Conservation (phyloP, 2,888 invertebrate genomes). For the Cheilosia soror region DNA sequence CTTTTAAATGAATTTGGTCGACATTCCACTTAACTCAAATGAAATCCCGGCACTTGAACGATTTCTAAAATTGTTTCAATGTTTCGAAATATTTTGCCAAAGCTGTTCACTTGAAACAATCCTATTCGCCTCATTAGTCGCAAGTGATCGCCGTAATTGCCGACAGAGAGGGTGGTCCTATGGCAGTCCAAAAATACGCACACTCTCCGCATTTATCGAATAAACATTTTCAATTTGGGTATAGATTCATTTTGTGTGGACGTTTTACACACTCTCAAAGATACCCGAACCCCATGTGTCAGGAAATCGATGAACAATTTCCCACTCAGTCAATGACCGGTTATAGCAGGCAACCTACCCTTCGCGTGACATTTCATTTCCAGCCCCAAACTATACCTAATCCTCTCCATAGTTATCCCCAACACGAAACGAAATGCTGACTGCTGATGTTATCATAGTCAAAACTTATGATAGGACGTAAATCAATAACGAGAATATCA, state of each 20-base stretch:
- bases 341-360: slow-evolving; percentile 31
- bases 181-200: too few relatives aligned
- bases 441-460: slow-evolving; percentile 70
- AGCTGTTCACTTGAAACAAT: slow-evolving; percentile 17
- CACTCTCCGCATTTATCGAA: slow-evolving; percentile 1
- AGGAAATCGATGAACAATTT: slow-evolving; percentile 52
- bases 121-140: slow-evolving; percentile 22
- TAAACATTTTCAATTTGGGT: slow-evolving; percentile 42
- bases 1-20: too few relatives aligned
- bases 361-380: slow-evolving; percentile 56
- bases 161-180: not conserved
- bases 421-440: slow-evolving; percentile 59
- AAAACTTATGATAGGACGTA: slow-evolving; percentile 67
- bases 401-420: slow-evolving; percentile 23
- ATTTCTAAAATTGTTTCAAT: too few relatives aligned
- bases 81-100: not conserved
- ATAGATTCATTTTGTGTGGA: slow-evolving; percentile 33
- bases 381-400: slow-evolving; percentile 7
- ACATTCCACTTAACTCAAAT: too few relatives aligned
- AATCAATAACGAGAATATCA: slow-evolving; percentile 69
- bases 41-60: too few relatives aligned
- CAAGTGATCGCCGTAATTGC: slow-evolving; percentile 23
- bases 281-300: not conserved
- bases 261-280: slow-evolving; percentile 31
- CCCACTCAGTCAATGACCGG: slow-evolving; percentile 63